Conservation (phyloP, 2,888 invertebrate genomes). For the Tenthredo scrophulariae region DNA sequence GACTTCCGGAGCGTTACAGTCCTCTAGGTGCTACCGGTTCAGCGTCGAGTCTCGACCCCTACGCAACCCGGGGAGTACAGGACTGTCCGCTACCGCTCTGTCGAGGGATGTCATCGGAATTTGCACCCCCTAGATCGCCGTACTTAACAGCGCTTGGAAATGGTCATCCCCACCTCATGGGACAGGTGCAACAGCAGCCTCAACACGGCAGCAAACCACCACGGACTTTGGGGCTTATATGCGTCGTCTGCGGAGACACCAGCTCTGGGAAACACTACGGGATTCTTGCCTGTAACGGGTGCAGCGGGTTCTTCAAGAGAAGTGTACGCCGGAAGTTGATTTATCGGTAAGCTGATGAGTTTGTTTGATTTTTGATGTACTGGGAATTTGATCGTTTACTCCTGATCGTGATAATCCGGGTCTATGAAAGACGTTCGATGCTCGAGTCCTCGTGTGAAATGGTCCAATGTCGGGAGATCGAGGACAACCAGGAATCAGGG, state of each 20-base stretch:
- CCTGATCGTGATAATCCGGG: background rate
- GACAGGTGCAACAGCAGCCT: constrained; percentile 67
- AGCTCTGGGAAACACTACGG: constrained; percentile 99
- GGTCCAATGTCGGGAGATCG: background rate
- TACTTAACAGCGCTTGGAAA: constrained; percentile 75
- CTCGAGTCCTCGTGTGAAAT: background rate
- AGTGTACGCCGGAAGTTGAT: constrained; percentile 97
- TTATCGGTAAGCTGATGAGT: constrained; percentile 87
- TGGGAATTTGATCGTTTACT: background rate
- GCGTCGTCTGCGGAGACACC: constrained; percentile 98
- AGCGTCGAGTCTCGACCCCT: constrained; percentile 74
- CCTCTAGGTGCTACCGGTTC: constrained; percentile 74
- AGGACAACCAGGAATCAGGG: constrained; percentile 39
- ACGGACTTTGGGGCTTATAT: constrained; percentile 89
- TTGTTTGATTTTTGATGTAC: background rate
- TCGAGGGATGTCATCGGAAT: constrained; percentile 73
- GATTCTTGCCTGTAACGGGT: constrained; percentile 98
- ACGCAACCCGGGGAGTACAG: constrained; percentile 73
- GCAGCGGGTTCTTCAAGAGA: constrained; percentile 99
- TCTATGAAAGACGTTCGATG: background rate
- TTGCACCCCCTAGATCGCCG: constrained; percentile 74
- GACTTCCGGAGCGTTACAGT: constrained; percentile 76
- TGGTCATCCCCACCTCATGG: constrained; percentile 73
- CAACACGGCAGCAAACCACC: constrained; percentile 74
- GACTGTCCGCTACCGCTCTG: constrained; percentile 76